These are phyloP conservation scores for Rhegmatorhina hoffmannsi DNA, from an alignment of 2,113 vertebrate genomes.

Conservation along the genomic window DNA sequence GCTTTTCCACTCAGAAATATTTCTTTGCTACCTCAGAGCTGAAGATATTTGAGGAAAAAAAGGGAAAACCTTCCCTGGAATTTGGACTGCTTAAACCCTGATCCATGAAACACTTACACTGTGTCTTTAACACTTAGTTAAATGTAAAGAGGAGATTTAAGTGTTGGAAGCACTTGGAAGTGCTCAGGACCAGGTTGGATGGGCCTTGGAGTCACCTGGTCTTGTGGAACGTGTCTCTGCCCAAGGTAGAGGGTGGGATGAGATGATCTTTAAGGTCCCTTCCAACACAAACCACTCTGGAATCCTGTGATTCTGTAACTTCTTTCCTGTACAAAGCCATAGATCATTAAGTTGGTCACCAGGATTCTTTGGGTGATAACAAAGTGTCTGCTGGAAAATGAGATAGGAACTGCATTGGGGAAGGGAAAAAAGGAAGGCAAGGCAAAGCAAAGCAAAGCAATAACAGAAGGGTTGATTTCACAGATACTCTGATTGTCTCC, in stretches of 20 bases:
- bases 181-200: not conserved
- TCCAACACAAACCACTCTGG: not conserved
- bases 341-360: not conserved
- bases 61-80: fast-evolving
- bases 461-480: not conserved
- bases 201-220: not conserved
- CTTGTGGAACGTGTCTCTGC: not conserved
- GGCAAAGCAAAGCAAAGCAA: not conserved
- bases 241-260: not conserved
- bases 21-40: not conserved
- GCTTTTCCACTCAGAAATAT: not conserved
- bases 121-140: not conserved
- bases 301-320: not conserved
- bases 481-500: not conserved
- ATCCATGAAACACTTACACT: not conserved
- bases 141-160: not conserved
- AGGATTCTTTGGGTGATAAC: not conserved
- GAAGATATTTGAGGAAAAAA: not conserved
- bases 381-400: not conserved
- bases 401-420: not conserved
- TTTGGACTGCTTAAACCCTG: not conserved
- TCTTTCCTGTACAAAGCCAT: not conserved
- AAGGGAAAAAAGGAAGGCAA: not conserved
- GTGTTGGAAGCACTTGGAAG: not conserved
- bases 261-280: not conserved